These are phyloP conservation scores for Apogon talboti DNA, from an alignment of 2,797 vertebrate species.

Conservation along the genomic window DNA sequence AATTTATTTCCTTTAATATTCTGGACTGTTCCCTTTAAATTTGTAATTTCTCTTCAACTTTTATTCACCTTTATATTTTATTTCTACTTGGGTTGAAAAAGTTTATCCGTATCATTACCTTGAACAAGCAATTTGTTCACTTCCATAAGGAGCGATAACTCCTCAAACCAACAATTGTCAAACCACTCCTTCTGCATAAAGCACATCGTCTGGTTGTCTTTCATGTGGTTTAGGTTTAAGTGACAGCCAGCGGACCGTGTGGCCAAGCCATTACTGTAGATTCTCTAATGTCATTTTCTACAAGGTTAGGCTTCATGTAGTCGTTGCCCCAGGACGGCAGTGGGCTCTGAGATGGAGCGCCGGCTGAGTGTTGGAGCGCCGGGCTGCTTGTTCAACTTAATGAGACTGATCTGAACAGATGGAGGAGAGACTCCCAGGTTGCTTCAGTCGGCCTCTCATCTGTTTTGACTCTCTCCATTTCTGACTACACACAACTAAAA, in stretches of 20 bases:
- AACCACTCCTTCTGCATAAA: conserved; percentile 28
- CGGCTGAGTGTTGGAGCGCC: conserved; percentile 55
- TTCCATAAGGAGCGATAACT: conserved; percentile 8
- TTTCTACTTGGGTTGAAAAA: no score
- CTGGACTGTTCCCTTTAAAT: no score
- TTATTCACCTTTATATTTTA: no score
- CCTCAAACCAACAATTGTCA: not conserved
- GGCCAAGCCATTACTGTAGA: conserved; percentile 64
- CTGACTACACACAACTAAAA: not conserved
- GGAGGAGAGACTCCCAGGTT: conserved; percentile 64
- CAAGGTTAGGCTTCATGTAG: conserved; percentile 77
- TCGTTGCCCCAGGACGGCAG: conserved; percentile 63
- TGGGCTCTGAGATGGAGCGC: conserved; percentile 42
- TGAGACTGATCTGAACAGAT: conserved; percentile 78
- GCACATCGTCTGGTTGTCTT: no score
- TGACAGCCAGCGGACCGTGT: conserved; percentile 59
- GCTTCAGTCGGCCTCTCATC: conserved; percentile 50
- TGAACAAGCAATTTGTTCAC: no score
- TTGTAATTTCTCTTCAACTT: no score
- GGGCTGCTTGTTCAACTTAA: conserved; percentile 74
- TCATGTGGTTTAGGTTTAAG: conserved; percentile 35
- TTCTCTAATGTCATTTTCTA: conserved; percentile 79
- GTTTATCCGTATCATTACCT: no score
- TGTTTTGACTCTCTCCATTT: conserved; percentile 33
- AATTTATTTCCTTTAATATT: no score